A percentile compares a stretch with the other conserved stretches of the same genome.
Evolutionary conservation across 1,140 invertebrate genomes (phyloP).

Genomic region (Probaryconus sp.): DNA sequence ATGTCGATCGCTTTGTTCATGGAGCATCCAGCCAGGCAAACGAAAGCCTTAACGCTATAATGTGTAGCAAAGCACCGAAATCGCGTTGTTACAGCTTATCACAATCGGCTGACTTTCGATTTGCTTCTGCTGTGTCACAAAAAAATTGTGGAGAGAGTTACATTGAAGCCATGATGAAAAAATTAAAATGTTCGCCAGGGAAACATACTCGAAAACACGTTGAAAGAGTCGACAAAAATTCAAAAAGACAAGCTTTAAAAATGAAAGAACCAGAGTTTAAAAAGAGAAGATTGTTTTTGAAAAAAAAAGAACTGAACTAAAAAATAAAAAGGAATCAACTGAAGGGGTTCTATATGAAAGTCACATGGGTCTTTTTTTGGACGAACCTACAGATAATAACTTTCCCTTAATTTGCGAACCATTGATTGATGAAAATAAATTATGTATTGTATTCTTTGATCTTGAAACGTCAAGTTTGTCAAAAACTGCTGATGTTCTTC

Average conservation of each 20-base stretch:
- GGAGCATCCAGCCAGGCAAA: slow-evolving; percentile 42
- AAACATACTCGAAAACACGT: not conserved
- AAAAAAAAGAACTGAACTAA: slow-evolving; percentile 6
- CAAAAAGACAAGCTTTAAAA: not conserved
- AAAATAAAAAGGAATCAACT: slow-evolving; percentile 5
- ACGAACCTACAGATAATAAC: too few relatives aligned
- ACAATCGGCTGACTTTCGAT: slow-evolving; percentile 1
- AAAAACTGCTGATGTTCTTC: slow-evolving; percentile 26
- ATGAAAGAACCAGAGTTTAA: slow-evolving; percentile 4
- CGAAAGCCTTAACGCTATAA: slow-evolving; percentile 43
- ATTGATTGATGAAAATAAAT: too few relatives aligned
- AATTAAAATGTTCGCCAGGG: slow-evolving; percentile 5
- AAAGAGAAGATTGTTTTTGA: slow-evolving; percentile 17
- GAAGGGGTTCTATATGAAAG: slow-evolving; percentile 20
- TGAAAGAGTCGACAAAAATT: not conserved
- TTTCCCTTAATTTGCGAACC: too few relatives aligned
- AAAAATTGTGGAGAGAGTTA: slow-evolving; percentile 28
- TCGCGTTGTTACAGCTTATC: slow-evolving; percentile 2
- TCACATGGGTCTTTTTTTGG: slow-evolving; percentile 3
- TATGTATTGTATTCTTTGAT: slow-evolving; percentile 35
- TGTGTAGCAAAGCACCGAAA: slow-evolving; percentile 32
- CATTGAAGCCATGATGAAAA: not conserved
- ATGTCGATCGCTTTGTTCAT: slow-evolving; percentile 7
- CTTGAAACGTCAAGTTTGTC: slow-evolving; percentile 20
- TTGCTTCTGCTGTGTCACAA: slow-evolving; percentile 17